phyloP scores from a whole-genome alignment of 2,113 vertebrate genomes.

The Romanogobio albipinnatus region DNA sequence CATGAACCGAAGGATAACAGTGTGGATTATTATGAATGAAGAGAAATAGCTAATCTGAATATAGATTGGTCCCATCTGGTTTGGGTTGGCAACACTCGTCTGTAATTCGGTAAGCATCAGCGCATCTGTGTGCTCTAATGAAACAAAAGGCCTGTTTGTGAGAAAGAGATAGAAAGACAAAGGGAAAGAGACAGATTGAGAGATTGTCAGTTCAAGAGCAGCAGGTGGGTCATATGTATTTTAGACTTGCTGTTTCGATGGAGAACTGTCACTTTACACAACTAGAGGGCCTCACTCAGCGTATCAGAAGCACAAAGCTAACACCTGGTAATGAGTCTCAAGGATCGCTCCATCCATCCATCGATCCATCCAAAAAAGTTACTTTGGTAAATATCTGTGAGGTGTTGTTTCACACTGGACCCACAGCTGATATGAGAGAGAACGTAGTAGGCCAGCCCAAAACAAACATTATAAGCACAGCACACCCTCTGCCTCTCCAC shows the following conservation, averaged over 20 bases:
- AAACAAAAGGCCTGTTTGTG: constrained; percentile 73
- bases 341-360: neutral
- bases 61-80: constrained; percentile 83
- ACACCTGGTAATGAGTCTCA: neutral
- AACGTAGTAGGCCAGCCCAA: constrained; percentile 19
- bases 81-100: constrained; percentile 75
- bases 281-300: constrained; percentile 9
- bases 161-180: constrained; percentile 46
- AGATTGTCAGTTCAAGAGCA: constrained; percentile 60
- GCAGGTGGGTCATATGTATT: constrained; percentile 34
- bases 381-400: constrained; percentile 17
- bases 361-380: neutral
- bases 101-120: constrained; percentile 78
- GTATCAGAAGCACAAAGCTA: neutral
- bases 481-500: constrained; percentile 55
- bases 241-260: constrained; percentile 50
- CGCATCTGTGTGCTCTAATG: constrained; percentile 80
- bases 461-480: constrained; percentile 59
- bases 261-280: neutral
- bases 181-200: constrained; percentile 54
- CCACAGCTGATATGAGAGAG: constrained; percentile 11
- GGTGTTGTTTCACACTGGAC: constrained; percentile 9
- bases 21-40: constrained; percentile 76
- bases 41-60: constrained; percentile 83
- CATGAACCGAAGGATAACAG: constrained; percentile 73